Evolutionary conservation across 2,113 vertebrate species (phyloP).

Genomic region (Notothenia coriiceps): DNA sequence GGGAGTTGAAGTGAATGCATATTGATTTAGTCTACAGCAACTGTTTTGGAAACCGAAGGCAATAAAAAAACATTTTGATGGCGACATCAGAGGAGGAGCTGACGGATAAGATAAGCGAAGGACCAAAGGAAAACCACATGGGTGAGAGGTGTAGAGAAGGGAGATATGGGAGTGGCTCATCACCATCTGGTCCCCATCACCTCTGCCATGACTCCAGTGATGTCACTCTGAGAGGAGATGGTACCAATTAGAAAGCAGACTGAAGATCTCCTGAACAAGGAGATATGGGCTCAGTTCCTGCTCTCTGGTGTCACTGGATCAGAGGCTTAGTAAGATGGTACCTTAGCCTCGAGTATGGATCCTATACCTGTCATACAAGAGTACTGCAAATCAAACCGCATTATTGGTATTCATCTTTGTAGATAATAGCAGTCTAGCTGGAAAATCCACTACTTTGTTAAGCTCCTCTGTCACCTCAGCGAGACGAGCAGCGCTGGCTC

Average conservation of each 20-base stretch:
- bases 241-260: constrained; percentile 75
- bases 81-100: constrained; percentile 23
- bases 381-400: background rate
- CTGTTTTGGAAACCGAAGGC: constrained; percentile 55
- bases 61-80: constrained; percentile 42
- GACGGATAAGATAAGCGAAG: constrained; percentile 61
- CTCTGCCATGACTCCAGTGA: constrained; percentile 67
- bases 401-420: constrained; percentile 33
- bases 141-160: constrained; percentile 54
- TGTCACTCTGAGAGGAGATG: constrained; percentile 74
- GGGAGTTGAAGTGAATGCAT: constrained; percentile 48
- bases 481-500: constrained; percentile 49
- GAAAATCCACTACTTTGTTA: constrained; percentile 44
- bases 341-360: constrained; percentile 35
- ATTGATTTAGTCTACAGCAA: constrained; percentile 65
- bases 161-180: constrained; percentile 43
- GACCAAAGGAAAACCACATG: constrained; percentile 50
- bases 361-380: constrained; percentile 2
- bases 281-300: constrained; percentile 31
- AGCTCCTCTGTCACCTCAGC: constrained; percentile 61
- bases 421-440: constrained; percentile 52
- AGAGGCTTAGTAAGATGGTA: constrained; percentile 5
- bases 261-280: constrained; percentile 58
- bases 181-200: constrained; percentile 78
- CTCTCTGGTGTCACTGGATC: constrained; percentile 31